Conservation (phyloP, 2,888 invertebrate species). For the Tenodera sinensis region DNA sequence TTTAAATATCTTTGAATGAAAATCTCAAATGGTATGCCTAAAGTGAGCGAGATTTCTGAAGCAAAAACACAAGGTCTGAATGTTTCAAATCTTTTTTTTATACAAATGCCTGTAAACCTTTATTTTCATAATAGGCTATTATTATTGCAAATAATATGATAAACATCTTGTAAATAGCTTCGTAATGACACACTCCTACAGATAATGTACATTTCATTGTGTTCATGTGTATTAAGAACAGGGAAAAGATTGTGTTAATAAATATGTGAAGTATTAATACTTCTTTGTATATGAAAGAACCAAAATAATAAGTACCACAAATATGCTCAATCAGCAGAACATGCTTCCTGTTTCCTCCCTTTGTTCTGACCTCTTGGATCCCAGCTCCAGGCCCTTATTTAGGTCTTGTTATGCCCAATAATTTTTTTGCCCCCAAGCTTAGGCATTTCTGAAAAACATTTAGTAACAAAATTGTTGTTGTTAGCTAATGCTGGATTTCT, state of each 20-base stretch:
- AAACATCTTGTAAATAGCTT: background rate
- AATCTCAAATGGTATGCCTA: background rate
- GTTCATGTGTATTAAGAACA: background rate
- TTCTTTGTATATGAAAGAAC: background rate
- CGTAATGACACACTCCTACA: background rate
- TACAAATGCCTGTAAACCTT: background rate
- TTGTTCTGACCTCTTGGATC: too few species aligned
- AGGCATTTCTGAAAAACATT: too few species aligned
- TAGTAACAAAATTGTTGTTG: too few species aligned
- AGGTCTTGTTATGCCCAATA: too few species aligned
- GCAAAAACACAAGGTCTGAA: background rate
- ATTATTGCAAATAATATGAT: background rate
- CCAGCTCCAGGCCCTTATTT: too few species aligned
- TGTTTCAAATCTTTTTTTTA: background rate
- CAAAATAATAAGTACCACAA: background rate
- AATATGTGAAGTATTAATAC: background rate
- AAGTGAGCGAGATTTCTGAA: background rate
- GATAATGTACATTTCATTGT: background rate
- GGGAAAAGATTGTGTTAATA: background rate
- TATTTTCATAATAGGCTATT: background rate
- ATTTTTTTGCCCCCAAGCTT: too few species aligned
- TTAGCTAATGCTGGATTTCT: too few species aligned
- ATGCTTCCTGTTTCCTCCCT: background rate
- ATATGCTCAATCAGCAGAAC: background rate
- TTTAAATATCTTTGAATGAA: background rate